Conservation (phyloP, 1,140 invertebrate genomes). For the Panulirus ornatus region DNA sequence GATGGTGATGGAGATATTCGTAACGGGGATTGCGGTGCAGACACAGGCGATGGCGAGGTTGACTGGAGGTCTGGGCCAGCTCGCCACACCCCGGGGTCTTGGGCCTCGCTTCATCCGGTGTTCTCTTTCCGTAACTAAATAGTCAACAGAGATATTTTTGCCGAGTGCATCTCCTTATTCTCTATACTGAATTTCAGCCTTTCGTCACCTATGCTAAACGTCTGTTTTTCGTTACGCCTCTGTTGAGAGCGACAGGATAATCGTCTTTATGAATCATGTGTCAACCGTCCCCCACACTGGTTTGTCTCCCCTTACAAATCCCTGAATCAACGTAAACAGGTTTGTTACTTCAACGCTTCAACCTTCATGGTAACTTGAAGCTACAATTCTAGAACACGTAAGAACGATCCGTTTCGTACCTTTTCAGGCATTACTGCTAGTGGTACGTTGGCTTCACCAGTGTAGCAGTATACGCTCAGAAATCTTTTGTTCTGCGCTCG, state of each 20-base stretch:
- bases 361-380: no score
- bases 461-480: background rate
- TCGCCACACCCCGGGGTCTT: background rate
- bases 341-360: constrained; percentile 36
- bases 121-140: constrained; percentile 52
- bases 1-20: background rate
- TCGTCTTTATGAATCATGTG: no score
- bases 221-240: no score
- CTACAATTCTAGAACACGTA: no score
- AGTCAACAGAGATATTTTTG: constrained; percentile 25
- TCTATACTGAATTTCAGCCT: no score
- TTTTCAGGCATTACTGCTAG: no score
- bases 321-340: constrained; percentile 8
- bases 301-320: constrained; percentile 18
- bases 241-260: no score
- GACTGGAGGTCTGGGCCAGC: background rate
- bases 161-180: background rate
- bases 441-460: background rate
- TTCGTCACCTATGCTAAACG: no score
- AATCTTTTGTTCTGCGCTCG: constrained; percentile 24
- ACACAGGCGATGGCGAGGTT: no score
- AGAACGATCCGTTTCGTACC: no score
- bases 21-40: no score
- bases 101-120: constrained; percentile 46
- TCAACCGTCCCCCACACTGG: background rate